phyloP scores from a whole-genome alignment of 2,888 invertebrate genomes.

The Nomada ferruginata region DNA sequence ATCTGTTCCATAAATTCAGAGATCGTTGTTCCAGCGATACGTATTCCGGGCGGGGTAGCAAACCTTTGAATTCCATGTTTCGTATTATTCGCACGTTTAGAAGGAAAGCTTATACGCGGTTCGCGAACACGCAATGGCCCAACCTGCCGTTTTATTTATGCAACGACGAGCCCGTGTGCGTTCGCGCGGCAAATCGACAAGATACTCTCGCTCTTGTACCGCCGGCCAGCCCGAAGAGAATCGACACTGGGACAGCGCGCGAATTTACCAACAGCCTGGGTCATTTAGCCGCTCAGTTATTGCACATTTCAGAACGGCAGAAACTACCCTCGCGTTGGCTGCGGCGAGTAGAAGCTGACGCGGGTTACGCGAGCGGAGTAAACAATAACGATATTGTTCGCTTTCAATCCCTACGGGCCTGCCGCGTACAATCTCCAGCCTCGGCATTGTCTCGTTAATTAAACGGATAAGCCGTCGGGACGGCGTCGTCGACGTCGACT shows the following conservation, averaged over 20 bases:
- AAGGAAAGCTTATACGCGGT: constrained; percentile 40
- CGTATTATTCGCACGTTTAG: constrained; percentile 57
- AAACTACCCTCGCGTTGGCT: not conserved
- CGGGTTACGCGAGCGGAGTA: constrained; percentile 41
- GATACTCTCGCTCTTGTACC: not conserved
- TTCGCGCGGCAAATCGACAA: not conserved
- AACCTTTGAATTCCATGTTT: constrained; percentile 7
- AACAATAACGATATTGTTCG: constrained; percentile 78
- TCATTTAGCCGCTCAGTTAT: not conserved
- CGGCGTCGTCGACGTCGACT: constrained; percentile 57
- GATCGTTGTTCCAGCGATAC: constrained; percentile 28
- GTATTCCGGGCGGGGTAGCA: constrained; percentile 18
- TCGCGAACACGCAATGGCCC: constrained; percentile 17
- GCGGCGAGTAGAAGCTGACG: constrained; percentile 32
- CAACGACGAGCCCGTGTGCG: not conserved
- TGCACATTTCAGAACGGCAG: not conserved
- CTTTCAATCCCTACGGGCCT: constrained; percentile 65
- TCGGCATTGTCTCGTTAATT: constrained; percentile 82
- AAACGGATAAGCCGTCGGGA: constrained; percentile 81
- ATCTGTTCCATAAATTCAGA: constrained; percentile 55
- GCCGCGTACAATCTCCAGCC: constrained; percentile 70
- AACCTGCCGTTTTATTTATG: constrained; percentile 6
- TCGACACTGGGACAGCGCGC: too few species aligned
- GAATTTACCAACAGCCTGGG: not conserved
- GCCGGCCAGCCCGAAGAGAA: not conserved